Evolutionary conservation across 2,113 vertebrate genomes (phyloP).

Genomic region (Hippotragus niger): DNA sequence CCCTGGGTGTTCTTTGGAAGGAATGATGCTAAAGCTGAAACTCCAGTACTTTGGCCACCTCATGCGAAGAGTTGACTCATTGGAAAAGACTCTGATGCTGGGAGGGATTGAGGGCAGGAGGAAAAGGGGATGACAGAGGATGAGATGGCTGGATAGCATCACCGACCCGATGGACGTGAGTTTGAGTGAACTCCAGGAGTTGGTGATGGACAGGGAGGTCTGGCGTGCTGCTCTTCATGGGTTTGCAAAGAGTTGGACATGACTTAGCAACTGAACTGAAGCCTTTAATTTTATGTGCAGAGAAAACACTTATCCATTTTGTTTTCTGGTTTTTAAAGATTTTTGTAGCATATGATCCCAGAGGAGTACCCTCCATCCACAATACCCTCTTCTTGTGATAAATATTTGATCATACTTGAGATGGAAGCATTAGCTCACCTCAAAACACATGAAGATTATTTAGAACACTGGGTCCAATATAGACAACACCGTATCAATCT

Average conservation of each 20-base stretch:
- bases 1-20: no score
- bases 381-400: not conserved
- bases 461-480: not conserved
- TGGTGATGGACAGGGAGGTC: no score
- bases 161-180: fast-evolving
- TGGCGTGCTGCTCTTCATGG: no score
- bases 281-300: not conserved
- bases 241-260: fast-evolving
- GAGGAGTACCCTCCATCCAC: not conserved
- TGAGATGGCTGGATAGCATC: no score
- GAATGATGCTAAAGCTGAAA: no score
- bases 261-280: not conserved
- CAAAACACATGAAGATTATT: conserved; percentile 16
- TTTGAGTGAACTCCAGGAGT: no score
- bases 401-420: conserved; percentile 25
- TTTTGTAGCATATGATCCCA: not conserved
- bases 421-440: conserved; percentile 15
- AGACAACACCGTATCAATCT: not conserved
- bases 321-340: not conserved
- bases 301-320: not conserved
- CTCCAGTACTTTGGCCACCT: no score
- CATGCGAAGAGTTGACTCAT: no score
- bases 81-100: no score
- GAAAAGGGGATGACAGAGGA: no score
- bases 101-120: no score